phyloP scores from a whole-genome alignment of 2,797 vertebrate genomes.

The Peromyscus melanophrys region DNA sequence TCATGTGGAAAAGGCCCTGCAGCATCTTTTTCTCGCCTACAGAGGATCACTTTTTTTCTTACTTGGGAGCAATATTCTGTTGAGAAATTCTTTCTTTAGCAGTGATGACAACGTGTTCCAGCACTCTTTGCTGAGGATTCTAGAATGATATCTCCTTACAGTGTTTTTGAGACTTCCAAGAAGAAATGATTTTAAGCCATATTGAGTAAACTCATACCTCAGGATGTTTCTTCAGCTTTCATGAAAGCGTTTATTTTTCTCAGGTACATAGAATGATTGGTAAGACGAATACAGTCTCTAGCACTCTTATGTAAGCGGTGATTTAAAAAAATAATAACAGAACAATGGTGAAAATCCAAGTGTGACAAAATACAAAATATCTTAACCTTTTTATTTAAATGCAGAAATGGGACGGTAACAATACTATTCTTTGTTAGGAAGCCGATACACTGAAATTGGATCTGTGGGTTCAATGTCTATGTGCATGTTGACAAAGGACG shows the following conservation, averaged over 20 bases:
- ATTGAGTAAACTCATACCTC: neutral
- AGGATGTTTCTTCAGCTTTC: neutral
- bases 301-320: neutral
- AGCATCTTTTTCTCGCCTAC: neutral
- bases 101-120: neutral
- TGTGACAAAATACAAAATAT: neutral
- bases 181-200: neutral
- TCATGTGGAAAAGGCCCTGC: neutral
- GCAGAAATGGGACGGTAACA: neutral
- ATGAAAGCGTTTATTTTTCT: neutral
- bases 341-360: neutral
- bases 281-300: neutral
- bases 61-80: neutral
- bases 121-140: neutral
- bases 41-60: neutral
- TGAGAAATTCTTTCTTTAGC: neutral
- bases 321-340: neutral
- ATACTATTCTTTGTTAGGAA: constrained; percentile 18
- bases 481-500: neutral
- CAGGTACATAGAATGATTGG: neutral
- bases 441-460: neutral
- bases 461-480: neutral
- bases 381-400: neutral
- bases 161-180: neutral
- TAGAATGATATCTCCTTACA: neutral